These are phyloP conservation scores for Myiopsitta monachus DNA, from an alignment of 2,113 vertebrate species.

Conservation along the genomic window DNA sequence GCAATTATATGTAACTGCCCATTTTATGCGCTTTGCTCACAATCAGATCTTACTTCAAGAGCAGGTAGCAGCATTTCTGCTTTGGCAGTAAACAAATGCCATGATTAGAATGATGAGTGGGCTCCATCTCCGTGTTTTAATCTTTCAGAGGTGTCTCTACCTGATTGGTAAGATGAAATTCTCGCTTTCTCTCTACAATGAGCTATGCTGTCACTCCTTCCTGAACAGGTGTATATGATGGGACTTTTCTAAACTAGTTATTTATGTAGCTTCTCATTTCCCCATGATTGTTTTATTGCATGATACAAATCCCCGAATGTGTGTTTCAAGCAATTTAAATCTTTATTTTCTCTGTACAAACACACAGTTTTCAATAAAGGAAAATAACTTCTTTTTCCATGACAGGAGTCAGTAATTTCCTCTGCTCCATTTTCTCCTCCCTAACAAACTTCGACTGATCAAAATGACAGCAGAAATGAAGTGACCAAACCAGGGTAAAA, in stretches of 20 bases:
- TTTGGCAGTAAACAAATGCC: conserved; percentile 36
- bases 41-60: conserved; percentile 39
- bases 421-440: not conserved
- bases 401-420: not conserved
- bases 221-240: not conserved
- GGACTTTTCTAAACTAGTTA: not conserved
- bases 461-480: not conserved
- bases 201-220: not conserved
- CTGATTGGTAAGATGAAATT: conserved; percentile 21
- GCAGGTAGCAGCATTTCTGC: conserved; percentile 44
- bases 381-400: not conserved
- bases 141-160: not conserved
- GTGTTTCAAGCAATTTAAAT: not conserved
- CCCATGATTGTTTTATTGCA: not conserved
- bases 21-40: conserved; percentile 22
- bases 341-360: not conserved
- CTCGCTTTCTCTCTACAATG: not conserved
- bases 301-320: not conserved
- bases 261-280: not conserved
- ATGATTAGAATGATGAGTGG: conserved; percentile 28
- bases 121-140: not conserved
- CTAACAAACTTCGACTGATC: not conserved
- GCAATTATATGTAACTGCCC: conserved; percentile 2
- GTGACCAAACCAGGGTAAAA: not conserved
- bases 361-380: not conserved